These are phyloP conservation scores for Drosophila littoralis DNA, from an alignment of 1,140 invertebrate species.

Conservation along the genomic window DNA sequence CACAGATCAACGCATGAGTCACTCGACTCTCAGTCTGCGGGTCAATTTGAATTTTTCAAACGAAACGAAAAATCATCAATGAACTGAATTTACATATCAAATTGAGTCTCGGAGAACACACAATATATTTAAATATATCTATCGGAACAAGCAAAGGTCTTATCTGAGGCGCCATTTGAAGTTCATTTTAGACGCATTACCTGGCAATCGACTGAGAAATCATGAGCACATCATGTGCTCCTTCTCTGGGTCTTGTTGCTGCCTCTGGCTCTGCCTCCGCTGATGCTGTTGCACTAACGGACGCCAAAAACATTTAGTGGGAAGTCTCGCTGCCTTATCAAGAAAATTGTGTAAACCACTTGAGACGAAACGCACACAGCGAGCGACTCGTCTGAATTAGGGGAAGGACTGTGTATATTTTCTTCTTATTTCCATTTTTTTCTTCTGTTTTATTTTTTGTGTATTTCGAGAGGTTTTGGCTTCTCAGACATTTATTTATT, in stretches of 20 bases:
- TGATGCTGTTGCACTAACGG: conserved; percentile 65
- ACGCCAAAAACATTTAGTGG: conserved; percentile 77
- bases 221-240: conserved; percentile 8
- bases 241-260: conserved; percentile 11
- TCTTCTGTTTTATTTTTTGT: neutral
- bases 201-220: conserved; percentile 72
- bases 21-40: conserved; percentile 16
- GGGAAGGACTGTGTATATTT: neutral
- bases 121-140: neutral
- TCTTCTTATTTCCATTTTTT: too few relatives aligned
- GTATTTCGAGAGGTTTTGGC: neutral
- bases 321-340: conserved; percentile 40
- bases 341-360: conserved; percentile 43
- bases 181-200: conserved; percentile 75
- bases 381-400: neutral
- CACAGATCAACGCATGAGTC: conserved; percentile 52
- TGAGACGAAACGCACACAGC: conserved; percentile 20
- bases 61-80: conserved; percentile 65
- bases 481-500: conserved; percentile 6
- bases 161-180: conserved; percentile 66
- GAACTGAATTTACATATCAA: conserved; percentile 74
- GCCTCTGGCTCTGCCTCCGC: neutral
- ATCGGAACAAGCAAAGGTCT: neutral
- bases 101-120: conserved; percentile 3
- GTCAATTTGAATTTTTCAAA: conserved; percentile 49